phyloP scores from a whole-genome alignment of 2,797 vertebrate genomes.

The Gymnoscopelus microlampas region DNA sequence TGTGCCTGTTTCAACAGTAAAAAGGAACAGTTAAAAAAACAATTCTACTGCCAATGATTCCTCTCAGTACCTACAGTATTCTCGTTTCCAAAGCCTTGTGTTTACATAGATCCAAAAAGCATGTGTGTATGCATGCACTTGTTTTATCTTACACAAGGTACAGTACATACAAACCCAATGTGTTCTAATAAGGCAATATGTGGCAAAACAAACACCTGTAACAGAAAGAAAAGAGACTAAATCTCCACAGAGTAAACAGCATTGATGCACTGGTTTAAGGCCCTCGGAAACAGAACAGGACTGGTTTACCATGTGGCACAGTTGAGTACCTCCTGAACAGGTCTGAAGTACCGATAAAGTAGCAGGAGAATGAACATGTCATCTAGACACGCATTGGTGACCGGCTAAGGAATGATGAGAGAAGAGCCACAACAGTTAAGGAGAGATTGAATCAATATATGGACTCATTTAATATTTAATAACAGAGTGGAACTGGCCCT shows the following conservation, averaged over 20 bases:
- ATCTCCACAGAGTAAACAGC: slow-evolving; percentile 42
- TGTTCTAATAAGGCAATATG: slow-evolving; percentile 80
- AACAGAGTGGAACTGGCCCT: too few species aligned
- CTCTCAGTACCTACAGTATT: slow-evolving; percentile 21
- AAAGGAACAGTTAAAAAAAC: slow-evolving; percentile 67
- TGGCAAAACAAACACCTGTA: slow-evolving; percentile 56
- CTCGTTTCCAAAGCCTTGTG: slow-evolving; percentile 22
- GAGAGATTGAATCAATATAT: too few species aligned
- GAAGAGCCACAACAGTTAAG: too few species aligned
- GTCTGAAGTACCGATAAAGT: background rate
- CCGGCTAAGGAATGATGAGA: too few species aligned
- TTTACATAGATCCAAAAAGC: slow-evolving; percentile 20
- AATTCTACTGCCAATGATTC: slow-evolving; percentile 48
- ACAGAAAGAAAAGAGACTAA: slow-evolving; percentile 24
- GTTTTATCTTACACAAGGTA: slow-evolving; percentile 62
- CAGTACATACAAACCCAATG: slow-evolving; percentile 62
- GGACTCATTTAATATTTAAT: too few species aligned
- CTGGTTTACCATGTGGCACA: background rate
- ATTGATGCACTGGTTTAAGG: slow-evolving; percentile 62
- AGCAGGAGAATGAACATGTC: too few species aligned
- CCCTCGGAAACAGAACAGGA: slow-evolving; percentile 54
- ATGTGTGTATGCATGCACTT: slow-evolving; percentile 37
- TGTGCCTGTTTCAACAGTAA: slow-evolving; percentile 33
- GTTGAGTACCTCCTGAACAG: slow-evolving; percentile 9
- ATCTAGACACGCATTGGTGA: too few species aligned